Evolutionary conservation across 2,113 vertebrate species (phyloP), one percentile per base, ranked within the genome.

Genomic region (Hypanus sabinus): DNA sequence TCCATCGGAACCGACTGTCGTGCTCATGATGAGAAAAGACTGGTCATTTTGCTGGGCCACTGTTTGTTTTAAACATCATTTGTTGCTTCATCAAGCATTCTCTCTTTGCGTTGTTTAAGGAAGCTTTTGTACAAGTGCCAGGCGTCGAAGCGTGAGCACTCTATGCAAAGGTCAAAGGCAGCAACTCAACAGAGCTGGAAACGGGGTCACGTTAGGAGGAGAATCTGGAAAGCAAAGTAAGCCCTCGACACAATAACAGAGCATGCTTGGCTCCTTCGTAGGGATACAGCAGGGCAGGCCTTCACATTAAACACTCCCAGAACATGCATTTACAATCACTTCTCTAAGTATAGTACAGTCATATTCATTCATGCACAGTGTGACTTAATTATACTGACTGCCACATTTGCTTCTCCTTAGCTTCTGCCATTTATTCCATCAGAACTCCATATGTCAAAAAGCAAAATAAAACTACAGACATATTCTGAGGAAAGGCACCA

Each of bases 31-130:
- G 85, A 90, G 14, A 90, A 90, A 90, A 90, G 85, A 90, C 65
- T 90, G 85, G 85, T 62, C 85, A 90, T 90, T 90, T 90, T 90
- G 85, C 85, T 10, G 85, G 85, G 85, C 60, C 85, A 65, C 60
- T 90, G 85, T 90, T 90, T 90, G 85, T 90, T 90, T 90, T 90
- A 65, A 68, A 68, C 85, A 90, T 90, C 85, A 90, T 90, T 90
- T 90, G 85, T 90, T 68, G 85, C 60, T 36, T 65, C 85, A 68
- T 90, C 85, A 90, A 90, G 60, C 85, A 68, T 62, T 90, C 60
- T 90, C 85, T n/a, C 85, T 90, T 90, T 65, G 38, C 60, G 14
- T 65, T 90, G 85, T 90, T 62, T n/a, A 68, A 90, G 85, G 65
- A 65, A 65, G 85, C 85, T 65, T 68, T 90, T 90, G 85, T 90